A percentile compares a stretch with the other conserved stretches of the same genome.
Conservation (phyloP, 2,888 invertebrate genomes). For the Argyresthia goedartella region DNA sequence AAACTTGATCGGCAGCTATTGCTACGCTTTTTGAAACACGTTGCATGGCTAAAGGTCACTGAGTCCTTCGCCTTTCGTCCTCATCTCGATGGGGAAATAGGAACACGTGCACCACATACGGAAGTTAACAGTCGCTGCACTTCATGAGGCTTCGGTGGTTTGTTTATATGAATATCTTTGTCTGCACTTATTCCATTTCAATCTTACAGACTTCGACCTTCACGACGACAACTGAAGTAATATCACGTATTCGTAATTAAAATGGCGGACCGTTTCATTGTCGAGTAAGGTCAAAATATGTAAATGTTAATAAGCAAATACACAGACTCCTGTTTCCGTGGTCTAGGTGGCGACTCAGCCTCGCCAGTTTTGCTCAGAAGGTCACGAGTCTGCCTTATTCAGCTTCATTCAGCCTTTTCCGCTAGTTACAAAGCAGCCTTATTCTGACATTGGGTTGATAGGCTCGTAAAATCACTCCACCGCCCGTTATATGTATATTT, state of each 20-base stretch:
- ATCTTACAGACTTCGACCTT: background rate
- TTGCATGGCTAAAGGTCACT: background rate
- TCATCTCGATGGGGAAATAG: too few species aligned
- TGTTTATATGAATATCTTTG: too few species aligned
- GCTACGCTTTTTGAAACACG: background rate
- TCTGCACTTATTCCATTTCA: too few species aligned
- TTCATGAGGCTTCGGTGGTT: too few species aligned
- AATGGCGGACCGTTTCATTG: background rate
- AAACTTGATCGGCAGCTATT: background rate
- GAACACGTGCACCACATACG: too few species aligned
- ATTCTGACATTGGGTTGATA: background rate
- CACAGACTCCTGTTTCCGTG: constrained; percentile 6
- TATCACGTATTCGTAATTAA: background rate
- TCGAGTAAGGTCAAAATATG: background rate
- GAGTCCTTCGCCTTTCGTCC: too few species aligned
- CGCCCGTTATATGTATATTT: background rate
- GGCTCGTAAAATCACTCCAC: background rate
- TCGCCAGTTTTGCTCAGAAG: background rate
- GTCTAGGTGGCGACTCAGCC: background rate
- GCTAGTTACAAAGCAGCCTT: background rate
- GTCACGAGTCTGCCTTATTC: background rate
- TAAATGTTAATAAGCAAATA: constrained; percentile 6
- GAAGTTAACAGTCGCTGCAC: too few species aligned
- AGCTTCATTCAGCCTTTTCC: background rate
- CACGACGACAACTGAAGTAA: background rate